Evolutionary conservation across 2,797 vertebrate genomes (phyloP).

Genomic region (Halcyon badia): DNA sequence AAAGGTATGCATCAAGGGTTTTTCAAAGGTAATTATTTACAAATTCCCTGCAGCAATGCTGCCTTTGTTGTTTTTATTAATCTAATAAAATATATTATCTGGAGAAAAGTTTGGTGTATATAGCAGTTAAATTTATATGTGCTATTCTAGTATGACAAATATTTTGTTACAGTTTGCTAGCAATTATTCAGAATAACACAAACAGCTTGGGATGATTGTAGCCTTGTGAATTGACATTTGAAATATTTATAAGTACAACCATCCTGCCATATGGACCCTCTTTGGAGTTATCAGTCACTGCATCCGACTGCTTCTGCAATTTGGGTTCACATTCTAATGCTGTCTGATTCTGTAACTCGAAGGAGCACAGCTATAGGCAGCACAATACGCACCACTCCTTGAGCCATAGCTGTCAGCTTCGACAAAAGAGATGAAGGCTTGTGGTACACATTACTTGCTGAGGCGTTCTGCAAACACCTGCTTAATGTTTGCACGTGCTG

Average conservation of each 20-base stretch:
- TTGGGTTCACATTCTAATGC: not conserved
- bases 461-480: not conserved
- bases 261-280: conserved; percentile 72
- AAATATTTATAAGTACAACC: conserved; percentile 81
- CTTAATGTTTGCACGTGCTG: fast-evolving
- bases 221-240: conserved; percentile 76
- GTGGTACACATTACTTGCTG: not conserved
- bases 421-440: not conserved
- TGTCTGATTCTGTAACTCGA: not conserved
- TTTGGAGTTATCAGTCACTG: conserved; percentile 53
- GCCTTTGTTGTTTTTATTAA: conserved; percentile 57
- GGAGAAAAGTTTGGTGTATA: conserved; percentile 54
- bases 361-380: not conserved
- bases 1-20: not conserved
- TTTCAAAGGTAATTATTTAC: conserved; percentile 58
- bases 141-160: conserved; percentile 71
- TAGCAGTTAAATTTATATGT: conserved; percentile 71
- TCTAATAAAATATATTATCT: conserved; percentile 55
- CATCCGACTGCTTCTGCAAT: conserved; percentile 19
- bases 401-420: not conserved
- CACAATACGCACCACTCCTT: fast-evolving
- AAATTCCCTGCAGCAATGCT: conserved; percentile 15
- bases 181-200: conserved; percentile 73
- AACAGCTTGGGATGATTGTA: conserved; percentile 77
- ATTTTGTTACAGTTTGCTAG: conserved; percentile 75